Percentiles rank a stretch among this genome's conserved stretches.
Conservation (phyloP, 1,140 invertebrate genomes). For the Cydia strobilella region DNA sequence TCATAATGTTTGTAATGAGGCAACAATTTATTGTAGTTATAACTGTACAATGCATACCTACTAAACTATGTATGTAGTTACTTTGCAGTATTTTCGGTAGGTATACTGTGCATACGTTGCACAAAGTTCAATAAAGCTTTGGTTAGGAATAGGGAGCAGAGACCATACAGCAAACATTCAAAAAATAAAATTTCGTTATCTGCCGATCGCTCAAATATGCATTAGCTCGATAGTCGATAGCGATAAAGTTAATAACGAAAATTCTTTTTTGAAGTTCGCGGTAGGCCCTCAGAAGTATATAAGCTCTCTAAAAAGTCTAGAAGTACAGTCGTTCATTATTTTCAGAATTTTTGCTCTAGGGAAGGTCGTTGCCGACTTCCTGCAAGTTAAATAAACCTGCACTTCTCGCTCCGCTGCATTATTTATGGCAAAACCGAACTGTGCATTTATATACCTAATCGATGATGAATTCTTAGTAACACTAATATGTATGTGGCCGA, state of each 20-base stretch:
- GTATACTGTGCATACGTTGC: background rate
- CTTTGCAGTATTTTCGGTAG: background rate
- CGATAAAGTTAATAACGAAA: too few relatives aligned
- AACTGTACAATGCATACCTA: background rate
- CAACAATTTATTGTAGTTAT: background rate
- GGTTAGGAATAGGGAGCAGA: too few relatives aligned
- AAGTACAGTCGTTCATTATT: background rate
- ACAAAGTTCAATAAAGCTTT: too few relatives aligned
- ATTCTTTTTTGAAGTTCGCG: too few relatives aligned
- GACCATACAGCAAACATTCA: too few relatives aligned
- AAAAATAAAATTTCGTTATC: too few relatives aligned
- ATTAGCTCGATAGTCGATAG: too few relatives aligned
- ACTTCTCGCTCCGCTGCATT: background rate
- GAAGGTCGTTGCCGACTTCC: slow-evolving; percentile 15
- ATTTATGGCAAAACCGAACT: background rate
- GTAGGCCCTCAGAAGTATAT: background rate
- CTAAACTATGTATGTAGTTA: background rate
- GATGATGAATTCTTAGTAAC: background rate
- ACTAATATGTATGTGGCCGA: slow-evolving; percentile 5
- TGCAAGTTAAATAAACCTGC: slow-evolving; percentile 12
- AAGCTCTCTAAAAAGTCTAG: too few relatives aligned
- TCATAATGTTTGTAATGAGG: background rate
- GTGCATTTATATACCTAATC: background rate
- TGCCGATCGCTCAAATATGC: too few relatives aligned
- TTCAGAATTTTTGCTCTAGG: slow-evolving; percentile 8